Conservation (phyloP, 2,888 invertebrate species). For the Lamellibrachia columna region DNA sequence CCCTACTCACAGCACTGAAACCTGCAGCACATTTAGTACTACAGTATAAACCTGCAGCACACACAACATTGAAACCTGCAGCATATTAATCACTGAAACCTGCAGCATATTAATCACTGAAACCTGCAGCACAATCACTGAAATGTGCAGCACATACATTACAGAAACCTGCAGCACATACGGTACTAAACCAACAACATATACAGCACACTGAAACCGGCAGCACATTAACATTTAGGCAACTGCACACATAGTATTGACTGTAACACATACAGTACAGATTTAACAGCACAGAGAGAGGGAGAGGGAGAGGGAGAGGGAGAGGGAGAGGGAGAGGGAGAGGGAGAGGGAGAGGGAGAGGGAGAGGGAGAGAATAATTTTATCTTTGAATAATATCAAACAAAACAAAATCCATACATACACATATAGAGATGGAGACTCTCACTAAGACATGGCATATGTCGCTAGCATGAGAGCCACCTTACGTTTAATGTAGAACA, state of each 20-base stretch:
- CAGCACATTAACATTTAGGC: too few relatives aligned
- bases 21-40: too few relatives aligned
- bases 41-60: too few relatives aligned
- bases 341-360: conserved; percentile 8
- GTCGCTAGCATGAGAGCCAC: too few relatives aligned
- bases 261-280: not conserved
- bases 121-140: not conserved
- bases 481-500: too few relatives aligned
- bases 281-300: not conserved
- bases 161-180: not conserved
- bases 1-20: too few relatives aligned
- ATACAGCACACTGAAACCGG: not conserved
- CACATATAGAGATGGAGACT: too few relatives aligned
- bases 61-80: too few relatives aligned
- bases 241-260: not conserved
- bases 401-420: too few relatives aligned
- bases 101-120: not conserved
- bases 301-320: not conserved
- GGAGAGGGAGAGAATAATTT: too few relatives aligned
- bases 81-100: not conserved
- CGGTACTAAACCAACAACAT: not conserved
- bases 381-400: too few relatives aligned
- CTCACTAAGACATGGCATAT: too few relatives aligned
- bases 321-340: not conserved
- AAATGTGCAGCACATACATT: not conserved